These are phyloP conservation scores for Ageneiosus marmoratus DNA, from an alignment of 2,113 vertebrate genomes.

Conservation along the genomic window DNA sequence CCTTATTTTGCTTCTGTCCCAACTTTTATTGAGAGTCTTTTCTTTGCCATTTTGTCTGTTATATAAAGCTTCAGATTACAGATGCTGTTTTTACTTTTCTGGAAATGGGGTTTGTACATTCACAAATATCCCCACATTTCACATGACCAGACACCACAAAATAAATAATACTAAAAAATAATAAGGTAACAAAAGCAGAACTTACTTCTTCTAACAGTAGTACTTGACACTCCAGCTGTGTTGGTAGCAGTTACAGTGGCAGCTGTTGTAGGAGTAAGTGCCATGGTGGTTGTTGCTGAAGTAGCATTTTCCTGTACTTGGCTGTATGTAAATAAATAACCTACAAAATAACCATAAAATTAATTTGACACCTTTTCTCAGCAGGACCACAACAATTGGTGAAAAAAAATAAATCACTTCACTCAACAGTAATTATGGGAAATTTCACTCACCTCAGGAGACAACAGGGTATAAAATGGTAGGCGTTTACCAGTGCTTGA, in stretches of 20 bases:
- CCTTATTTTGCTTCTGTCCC: too few relatives aligned
- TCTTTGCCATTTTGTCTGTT: too few relatives aligned
- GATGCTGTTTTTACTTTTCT: too few relatives aligned
- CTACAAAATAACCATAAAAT: conserved; percentile 50
- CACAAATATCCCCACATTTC: background rate
- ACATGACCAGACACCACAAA: background rate
- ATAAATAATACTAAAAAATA: background rate
- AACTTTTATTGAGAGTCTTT: too few relatives aligned
- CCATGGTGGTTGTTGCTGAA: conserved; percentile 40
- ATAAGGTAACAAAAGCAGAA: background rate
- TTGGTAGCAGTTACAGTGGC: conserved; percentile 35
- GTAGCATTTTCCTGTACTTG: conserved; percentile 62
- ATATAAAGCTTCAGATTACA: too few relatives aligned
- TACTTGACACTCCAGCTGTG: conserved; percentile 44
- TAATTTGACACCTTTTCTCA: background rate
- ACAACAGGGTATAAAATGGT: background rate
- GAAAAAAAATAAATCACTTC: background rate
- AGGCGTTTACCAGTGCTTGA: background rate
- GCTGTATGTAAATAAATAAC: conserved; percentile 70
- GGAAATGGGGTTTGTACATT: too few relatives aligned
- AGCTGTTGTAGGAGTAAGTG: conserved; percentile 41
- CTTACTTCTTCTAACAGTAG: conserved; percentile 68
- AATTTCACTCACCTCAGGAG: background rate
- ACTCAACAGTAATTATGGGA: background rate
- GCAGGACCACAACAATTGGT: background rate